Evolutionary conservation across 2,888 invertebrate genomes (phyloP).

Genomic region (Dioctria rufipes): DNA sequence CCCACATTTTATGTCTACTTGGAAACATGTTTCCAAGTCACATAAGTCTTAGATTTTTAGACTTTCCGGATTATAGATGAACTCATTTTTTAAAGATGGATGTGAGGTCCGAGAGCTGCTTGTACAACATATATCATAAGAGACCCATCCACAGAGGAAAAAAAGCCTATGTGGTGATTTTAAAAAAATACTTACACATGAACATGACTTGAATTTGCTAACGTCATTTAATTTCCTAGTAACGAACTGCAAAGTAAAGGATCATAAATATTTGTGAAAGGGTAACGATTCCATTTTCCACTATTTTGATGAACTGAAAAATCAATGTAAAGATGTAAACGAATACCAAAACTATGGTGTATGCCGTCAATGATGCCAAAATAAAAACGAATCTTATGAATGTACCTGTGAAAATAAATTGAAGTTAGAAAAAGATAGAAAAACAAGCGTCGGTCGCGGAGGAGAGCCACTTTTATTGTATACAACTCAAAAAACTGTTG

Average conservation of each 20-base stretch:
- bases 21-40: constrained; percentile 75
- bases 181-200: constrained; percentile 24
- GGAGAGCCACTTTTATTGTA: constrained; percentile 78
- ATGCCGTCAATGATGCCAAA: constrained; percentile 81
- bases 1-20: too few species aligned
- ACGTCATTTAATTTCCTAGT: constrained; percentile 57
- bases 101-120: too few species aligned
- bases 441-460: constrained; percentile 74
- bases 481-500: constrained; percentile 77
- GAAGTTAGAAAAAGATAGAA: constrained; percentile 71
- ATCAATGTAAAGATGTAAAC: constrained; percentile 73
- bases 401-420: constrained; percentile 79
- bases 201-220: background rate
- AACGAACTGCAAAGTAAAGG: constrained; percentile 71
- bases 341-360: constrained; percentile 77
- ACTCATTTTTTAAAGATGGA: too few species aligned
- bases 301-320: constrained; percentile 61
- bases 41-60: constrained; percentile 63
- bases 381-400: constrained; percentile 74
- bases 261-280: constrained; percentile 73
- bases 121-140: too few species aligned
- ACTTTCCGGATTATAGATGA: too few species aligned
- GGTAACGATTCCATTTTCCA: constrained; percentile 72
- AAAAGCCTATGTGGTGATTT: constrained; percentile 71
- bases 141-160: too few species aligned